Conservation (phyloP, 2,888 invertebrate genomes). For the Agrotis puta region DNA sequence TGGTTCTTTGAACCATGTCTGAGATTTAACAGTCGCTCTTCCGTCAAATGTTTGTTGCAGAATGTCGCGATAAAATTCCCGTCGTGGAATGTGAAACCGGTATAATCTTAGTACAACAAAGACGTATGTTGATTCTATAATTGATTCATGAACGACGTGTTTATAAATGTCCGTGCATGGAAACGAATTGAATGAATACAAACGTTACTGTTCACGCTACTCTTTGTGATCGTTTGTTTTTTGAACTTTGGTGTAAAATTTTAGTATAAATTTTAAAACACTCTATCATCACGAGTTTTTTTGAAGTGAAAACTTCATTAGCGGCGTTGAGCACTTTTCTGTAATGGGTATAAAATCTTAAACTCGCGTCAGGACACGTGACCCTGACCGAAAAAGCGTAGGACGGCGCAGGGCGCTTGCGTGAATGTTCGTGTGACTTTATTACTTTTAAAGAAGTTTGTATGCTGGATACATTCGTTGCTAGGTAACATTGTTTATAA, state of each 20-base stretch:
- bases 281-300: no score
- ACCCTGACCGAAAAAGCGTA: no score
- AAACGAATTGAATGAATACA: slow-evolving; percentile 45
- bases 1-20: not conserved
- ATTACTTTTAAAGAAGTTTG: no score
- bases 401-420: no score
- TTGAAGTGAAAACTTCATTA: no score
- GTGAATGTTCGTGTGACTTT: no score
- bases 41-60: slow-evolving; percentile 2
- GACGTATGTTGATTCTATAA: slow-evolving; percentile 47
- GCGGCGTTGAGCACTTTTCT: no score
- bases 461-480: no score
- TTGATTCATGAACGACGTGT: slow-evolving; percentile 37
- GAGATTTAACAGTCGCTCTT: not conserved
- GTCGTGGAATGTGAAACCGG: slow-evolving; percentile 31
- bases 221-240: slow-evolving; percentile 3
- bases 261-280: no score
- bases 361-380: no score
- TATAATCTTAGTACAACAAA: slow-evolving; percentile 47
- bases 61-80: slow-evolving; percentile 42
- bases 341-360: no score
- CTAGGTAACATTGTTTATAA: no score
- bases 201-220: slow-evolving; percentile 21
- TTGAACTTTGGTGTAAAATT: not conserved
- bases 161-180: slow-evolving; percentile 30